Evolutionary conservation across 2,888 invertebrate genomes (phyloP).

Genomic region (Alentia gelatinosa): DNA sequence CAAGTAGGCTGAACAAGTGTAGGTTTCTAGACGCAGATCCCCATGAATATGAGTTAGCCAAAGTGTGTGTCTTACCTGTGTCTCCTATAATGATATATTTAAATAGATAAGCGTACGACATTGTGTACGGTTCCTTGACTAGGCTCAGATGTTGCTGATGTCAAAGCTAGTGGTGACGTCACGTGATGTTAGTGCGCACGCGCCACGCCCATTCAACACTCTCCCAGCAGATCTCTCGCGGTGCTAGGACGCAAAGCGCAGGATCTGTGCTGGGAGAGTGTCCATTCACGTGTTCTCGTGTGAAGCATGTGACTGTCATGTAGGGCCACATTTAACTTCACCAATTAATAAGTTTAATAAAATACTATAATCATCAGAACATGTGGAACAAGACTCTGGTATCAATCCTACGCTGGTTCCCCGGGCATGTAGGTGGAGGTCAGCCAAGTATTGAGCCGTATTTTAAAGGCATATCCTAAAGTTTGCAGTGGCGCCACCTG

Average conservation of each 20-base stretch:
- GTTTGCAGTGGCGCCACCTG: not conserved
- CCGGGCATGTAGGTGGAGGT: too few relatives aligned
- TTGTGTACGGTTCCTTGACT: constrained; percentile 51
- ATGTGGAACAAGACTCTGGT: too few relatives aligned
- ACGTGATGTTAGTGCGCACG: not conserved
- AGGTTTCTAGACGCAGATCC: not conserved
- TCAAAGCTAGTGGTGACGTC: constrained; percentile 53
- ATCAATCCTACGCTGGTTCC: too few relatives aligned
- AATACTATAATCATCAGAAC: too few relatives aligned
- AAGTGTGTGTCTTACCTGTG: constrained; percentile 63
- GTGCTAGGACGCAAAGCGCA: too few relatives aligned
- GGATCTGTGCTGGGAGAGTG: too few relatives aligned
- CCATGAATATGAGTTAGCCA: not conserved
- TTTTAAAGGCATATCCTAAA: not conserved
- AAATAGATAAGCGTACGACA: constrained; percentile 69
- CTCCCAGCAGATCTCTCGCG: too few relatives aligned
- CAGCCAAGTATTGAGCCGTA: not conserved
- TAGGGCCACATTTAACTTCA: too few relatives aligned
- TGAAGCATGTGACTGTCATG: too few relatives aligned
- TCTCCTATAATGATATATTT: constrained; percentile 69
- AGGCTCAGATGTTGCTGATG: not conserved
- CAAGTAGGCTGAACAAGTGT: not conserved
- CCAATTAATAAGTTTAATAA: too few relatives aligned
- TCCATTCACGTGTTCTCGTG: not conserved
- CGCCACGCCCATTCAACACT: too few relatives aligned